phyloP scores from a whole-genome alignment of 2,797 vertebrate species.

The Lithobates sylvaticus region DNA sequence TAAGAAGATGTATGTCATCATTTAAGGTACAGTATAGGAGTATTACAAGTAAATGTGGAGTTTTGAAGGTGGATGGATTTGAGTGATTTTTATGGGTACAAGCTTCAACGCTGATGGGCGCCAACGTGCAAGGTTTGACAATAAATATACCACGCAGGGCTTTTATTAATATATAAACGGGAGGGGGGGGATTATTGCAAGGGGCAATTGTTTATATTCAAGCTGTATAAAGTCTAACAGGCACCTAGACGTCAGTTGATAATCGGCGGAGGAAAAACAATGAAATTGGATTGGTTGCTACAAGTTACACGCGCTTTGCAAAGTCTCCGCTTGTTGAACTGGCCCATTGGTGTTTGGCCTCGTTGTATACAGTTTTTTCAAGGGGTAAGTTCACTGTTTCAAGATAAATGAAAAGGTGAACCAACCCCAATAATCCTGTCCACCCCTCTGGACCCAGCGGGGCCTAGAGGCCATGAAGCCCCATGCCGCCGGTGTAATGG shows the following conservation, averaged over 20 bases:
- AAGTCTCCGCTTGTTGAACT: background rate
- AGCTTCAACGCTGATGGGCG: background rate
- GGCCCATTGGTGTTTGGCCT: no score
- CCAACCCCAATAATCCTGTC: no score
- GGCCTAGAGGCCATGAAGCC: no score
- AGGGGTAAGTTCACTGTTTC: no score
- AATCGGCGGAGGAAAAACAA: background rate
- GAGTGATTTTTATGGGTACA: background rate
- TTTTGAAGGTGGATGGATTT: background rate
- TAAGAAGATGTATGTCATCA: background rate
- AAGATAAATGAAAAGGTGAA: no score
- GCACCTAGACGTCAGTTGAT: background rate
- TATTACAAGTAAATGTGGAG: background rate
- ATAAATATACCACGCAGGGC: background rate
- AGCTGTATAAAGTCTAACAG: no score
- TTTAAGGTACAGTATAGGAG: background rate
- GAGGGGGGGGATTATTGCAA: background rate
- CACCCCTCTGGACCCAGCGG: no score
- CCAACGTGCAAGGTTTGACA: background rate
- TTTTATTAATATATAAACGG: background rate
- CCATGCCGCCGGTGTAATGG: no score
- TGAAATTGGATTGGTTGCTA: background rate
- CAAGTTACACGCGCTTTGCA: background rate
- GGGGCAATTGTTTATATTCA: no score
- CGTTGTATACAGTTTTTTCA: no score